These are phyloP conservation scores for Danaus plexippus DNA, from an alignment of 1,140 invertebrate species.

Conservation along the genomic window DNA sequence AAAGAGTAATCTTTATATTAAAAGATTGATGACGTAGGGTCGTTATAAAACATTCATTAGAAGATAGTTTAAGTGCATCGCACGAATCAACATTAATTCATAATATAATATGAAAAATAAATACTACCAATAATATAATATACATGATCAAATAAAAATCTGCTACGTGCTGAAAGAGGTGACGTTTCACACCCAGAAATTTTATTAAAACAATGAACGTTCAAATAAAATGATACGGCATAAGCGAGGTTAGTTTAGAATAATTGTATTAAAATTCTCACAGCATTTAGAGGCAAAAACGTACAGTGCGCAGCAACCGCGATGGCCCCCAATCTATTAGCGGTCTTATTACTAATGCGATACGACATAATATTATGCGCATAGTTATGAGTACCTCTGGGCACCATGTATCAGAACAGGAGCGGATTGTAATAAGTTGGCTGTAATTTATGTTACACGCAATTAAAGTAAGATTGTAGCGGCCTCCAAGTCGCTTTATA, in stretches of 20 bases:
- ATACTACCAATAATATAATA: too few relatives aligned
- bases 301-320: slow-evolving; percentile 1
- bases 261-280: slow-evolving; percentile 23
- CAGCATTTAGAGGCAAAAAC: slow-evolving; percentile 13
- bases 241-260: slow-evolving; percentile 8
- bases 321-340: slow-evolving; percentile 4
- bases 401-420: slow-evolving; percentile 48
- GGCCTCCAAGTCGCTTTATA: slow-evolving; percentile 25
- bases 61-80: too few relatives aligned
- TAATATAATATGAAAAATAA: too few relatives aligned
- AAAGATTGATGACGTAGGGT: too few relatives aligned
- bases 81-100: too few relatives aligned
- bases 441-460: slow-evolving; percentile 66
- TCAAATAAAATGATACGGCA: too few relatives aligned
- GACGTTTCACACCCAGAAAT: too few relatives aligned
- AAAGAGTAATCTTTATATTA: too few relatives aligned
- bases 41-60: too few relatives aligned
- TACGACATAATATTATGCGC: slow-evolving; percentile 9
- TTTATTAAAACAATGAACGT: too few relatives aligned
- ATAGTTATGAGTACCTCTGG: slow-evolving; percentile 6
- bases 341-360: slow-evolving; percentile 3
- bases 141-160: too few relatives aligned
- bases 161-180: too few relatives aligned
- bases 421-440: slow-evolving; percentile 65
- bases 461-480: slow-evolving; percentile 69